Percentiles rank a stretch among this genome's conserved stretches.
phyloP scores from a whole-genome alignment of 1,140 invertebrate species.

The Venustaconcha ellipsiformis region DNA sequence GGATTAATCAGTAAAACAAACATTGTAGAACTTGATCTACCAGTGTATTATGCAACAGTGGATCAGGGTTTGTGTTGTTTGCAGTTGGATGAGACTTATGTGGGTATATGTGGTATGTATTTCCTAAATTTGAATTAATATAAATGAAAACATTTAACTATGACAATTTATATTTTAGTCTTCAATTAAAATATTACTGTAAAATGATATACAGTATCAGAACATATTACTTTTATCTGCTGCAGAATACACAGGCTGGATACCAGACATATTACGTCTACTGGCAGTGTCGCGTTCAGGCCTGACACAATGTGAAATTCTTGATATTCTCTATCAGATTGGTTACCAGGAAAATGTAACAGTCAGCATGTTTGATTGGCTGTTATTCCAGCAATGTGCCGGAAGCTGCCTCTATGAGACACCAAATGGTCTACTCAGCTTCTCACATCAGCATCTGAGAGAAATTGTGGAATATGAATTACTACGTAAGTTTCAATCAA shows the following conservation, averaged over 20 bases:
- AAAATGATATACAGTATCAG: too few species aligned
- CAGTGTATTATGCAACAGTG: too few species aligned
- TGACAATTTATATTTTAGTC: too few species aligned
- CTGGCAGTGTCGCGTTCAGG: slow-evolving; percentile 60
- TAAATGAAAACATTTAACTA: too few species aligned
- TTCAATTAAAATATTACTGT: too few species aligned
- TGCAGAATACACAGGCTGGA: slow-evolving; percentile 63
- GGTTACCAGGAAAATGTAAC: slow-evolving; percentile 57
- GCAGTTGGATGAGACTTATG: too few species aligned
- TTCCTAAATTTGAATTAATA: too few species aligned
- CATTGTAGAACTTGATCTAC: too few species aligned
- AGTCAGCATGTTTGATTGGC: slow-evolving; percentile 62
- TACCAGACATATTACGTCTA: slow-evolving; percentile 62
- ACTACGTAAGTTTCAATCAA: slow-evolving; percentile 53
- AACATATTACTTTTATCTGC: slow-evolving; percentile 6
- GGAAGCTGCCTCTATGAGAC: slow-evolving; percentile 50
- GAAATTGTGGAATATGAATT: slow-evolving; percentile 63
- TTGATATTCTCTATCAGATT: slow-evolving; percentile 48
- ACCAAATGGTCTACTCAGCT: slow-evolving; percentile 57
- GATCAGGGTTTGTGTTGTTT: too few species aligned
- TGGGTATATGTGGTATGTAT: too few species aligned
- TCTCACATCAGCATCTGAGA: slow-evolving; percentile 61
- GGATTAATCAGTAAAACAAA: too few species aligned
- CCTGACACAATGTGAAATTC: slow-evolving; percentile 52
- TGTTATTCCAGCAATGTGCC: slow-evolving; percentile 52